phyloP scores from a whole-genome alignment of 92 coral and sea anemone species.

The Zoanthus gigantus region DNA sequence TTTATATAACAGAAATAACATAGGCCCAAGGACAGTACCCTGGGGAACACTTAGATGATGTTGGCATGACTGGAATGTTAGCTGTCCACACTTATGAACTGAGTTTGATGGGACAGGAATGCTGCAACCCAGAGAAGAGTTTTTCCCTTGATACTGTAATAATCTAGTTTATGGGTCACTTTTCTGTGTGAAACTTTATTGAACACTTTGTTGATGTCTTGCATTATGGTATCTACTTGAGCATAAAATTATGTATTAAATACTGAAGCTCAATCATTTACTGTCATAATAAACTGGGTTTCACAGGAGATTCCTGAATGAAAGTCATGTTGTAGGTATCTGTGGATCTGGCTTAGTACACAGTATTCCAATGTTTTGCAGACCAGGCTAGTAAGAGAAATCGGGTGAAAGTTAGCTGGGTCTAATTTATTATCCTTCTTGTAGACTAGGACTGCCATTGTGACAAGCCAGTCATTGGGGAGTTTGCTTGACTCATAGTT shows the following conservation, averaged over 20 bases:
- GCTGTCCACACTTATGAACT: neutral
- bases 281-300: too few relatives aligned
- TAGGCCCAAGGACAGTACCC: neutral
- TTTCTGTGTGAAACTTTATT: too few relatives aligned
- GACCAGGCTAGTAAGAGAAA: too few relatives aligned
- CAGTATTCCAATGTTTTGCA: too few relatives aligned
- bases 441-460: neutral
- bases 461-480: neutral
- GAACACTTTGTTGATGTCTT: neutral
- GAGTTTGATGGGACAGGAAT: neutral
- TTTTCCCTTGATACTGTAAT: neutral
- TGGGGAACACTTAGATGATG: neutral
- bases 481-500: neutral
- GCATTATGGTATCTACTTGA: neutral
- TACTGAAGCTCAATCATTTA: too few relatives aligned
- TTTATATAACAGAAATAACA: neutral
- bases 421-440: neutral
- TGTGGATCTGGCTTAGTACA: neutral
- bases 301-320: neutral
- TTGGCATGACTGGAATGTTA: neutral
- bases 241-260: neutral
- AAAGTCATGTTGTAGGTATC: neutral
- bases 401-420: conserved; percentile 9
- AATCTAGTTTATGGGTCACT: too few relatives aligned
- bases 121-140: too few relatives aligned